Percentiles rank a stretch among this genome's conserved stretches.
These are phyloP conservation scores for Hypocryptadius cinnamomeus DNA, from an alignment of 2,113 vertebrate species.

Conservation along the genomic window DNA sequence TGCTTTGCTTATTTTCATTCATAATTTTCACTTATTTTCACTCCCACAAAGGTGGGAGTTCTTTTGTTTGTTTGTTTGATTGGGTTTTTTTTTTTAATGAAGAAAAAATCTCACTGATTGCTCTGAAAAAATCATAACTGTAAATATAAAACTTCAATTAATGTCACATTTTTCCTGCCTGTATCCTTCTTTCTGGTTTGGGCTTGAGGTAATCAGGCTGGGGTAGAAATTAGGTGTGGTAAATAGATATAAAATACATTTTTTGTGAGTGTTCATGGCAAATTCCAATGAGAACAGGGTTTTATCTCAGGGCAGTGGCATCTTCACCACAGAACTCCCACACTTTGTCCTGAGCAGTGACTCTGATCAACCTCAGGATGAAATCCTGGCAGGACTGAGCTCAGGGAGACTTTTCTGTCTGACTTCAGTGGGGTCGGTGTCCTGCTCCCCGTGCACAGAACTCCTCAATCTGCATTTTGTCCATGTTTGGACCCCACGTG, in stretches of 20 bases:
- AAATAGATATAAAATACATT: background rate
- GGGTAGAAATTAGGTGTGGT: background rate
- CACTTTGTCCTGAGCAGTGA: rapidly evolving
- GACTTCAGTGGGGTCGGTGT: background rate
- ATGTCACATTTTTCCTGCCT: background rate
- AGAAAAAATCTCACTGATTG: background rate
- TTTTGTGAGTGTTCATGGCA: background rate
- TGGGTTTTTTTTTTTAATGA: background rate
- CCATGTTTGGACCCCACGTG: rapidly evolving
- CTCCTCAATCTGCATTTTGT: background rate
- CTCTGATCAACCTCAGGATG: background rate
- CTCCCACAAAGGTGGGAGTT: background rate
- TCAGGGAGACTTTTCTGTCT: background rate
- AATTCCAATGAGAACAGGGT: background rate
- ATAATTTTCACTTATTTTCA: background rate
- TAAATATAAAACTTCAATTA: background rate
- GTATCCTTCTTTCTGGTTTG: background rate
- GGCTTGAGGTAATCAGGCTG: background rate
- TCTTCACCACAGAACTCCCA: rapidly evolving
- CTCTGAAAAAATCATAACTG: background rate
- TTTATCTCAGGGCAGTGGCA: background rate
- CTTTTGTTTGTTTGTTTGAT: background rate
- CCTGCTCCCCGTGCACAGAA: background rate
- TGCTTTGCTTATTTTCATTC: background rate
- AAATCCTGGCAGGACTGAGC: background rate